Evolutionary conservation across 2,888 invertebrate genomes (phyloP), one percentile per base, ranked within the genome.

Genomic region (Melanostoma mellinum): DNA sequence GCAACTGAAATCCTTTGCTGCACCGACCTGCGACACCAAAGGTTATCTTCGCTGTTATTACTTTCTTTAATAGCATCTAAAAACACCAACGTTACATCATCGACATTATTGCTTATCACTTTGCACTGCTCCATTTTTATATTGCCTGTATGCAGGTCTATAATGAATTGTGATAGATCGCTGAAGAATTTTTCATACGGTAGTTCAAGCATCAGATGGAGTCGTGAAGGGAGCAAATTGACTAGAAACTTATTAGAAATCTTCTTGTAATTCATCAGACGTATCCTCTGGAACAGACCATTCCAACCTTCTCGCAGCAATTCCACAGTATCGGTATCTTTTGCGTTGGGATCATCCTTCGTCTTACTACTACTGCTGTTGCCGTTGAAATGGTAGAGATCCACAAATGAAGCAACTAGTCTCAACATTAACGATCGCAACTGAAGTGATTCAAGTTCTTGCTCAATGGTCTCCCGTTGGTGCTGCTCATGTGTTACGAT

Each of bases 1-100:
- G 92, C 93, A 87, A 94, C 93, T 20, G 94, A 93, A 42, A 94
- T 91, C 40, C 91, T 90, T 87, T 93, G 94, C 85, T 94, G 92
- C 3, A 92, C 89, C 38, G 92, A 92, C 9, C 93, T 89, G 71
- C 92, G 89, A 32, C 87, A 86, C 92, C 93, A 93, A 8, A 91
- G 87, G 5, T 89, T 90, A 87, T 92, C 91, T 63, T 90, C 88
- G 6, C 86, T 87, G 9, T 89, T 89, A 85, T 92, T 91, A 81
- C 91, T 91, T 32, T 90, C 89, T 9, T 90, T 88, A 10, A 92
- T 90, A 2, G 88, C 88, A 60, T 91, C 89, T 8, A 88, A 86
- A 40, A 88, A 88, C 38, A 89, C 86, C 44, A 89, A 88, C 56
- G 88, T 86, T 0, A 90, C 85, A n/a, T 86, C 67, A 30, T 86